Evolutionary conservation across 2,888 invertebrate genomes (phyloP), one percentile per base, ranked within the genome.

Genomic region (Odontomyia ornata): DNA sequence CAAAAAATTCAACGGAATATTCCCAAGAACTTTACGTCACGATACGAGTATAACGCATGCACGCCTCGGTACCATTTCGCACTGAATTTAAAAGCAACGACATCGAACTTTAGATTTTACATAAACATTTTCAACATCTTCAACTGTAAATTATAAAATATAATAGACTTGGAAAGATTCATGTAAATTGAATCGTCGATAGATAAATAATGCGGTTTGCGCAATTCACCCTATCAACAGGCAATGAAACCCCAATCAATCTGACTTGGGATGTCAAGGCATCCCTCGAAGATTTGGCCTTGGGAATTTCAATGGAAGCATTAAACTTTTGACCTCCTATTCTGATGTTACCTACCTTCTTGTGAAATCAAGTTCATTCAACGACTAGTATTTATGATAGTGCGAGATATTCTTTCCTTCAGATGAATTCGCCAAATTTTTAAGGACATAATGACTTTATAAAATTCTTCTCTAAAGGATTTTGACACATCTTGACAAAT

Each of bases 281-380:
- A 52, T 13, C 52, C 18, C 13, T 52, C 52, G 52, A 15, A 4
- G 52, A 13, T 60, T 60, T 60, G 60, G 60, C 60, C 60, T 60
- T 60, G 60, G 25, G 25, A 21, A 60, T 60, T 60, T 60, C 3
- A 25, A 60, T 60, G 15, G 25, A 23, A 23, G 4, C 60, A 60
- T 25, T 60, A 21, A 21, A 60, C 60, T 60, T 60, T 60, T 60
- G 25, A 60, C 60, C 60, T 60, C 60, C 25, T 60, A 3, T 1
- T 60, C 52, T n/a, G 25, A 23, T 60, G 25, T 60, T 60, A 60
- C 23, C 5, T 60, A 60, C 60, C 25, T 60, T 60, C 60, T 60
- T 11, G 21, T 13, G 21, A 60, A 23, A 60, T 60, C 25, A 25
- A 60, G 60, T 60, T 60, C 60, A 60, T 23, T 60, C 60, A 36